Evolutionary conservation across 2,888 invertebrate species (phyloP).

Genomic region (Amphipoea lucens): DNA sequence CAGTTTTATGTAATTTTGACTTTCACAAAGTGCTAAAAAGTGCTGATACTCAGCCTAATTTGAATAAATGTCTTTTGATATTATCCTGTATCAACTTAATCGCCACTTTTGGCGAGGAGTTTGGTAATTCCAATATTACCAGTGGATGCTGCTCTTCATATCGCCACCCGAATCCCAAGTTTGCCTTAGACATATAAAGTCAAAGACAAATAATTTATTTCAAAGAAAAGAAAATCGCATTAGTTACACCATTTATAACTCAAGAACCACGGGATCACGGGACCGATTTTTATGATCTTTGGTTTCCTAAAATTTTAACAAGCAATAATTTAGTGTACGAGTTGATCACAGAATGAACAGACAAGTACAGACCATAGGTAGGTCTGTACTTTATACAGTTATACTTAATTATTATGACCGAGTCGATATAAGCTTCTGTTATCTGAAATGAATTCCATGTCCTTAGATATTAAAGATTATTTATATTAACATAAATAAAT

Average conservation of each 20-base stretch:
- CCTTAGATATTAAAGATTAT: conserved; percentile 23
- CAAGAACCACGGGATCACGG: no score
- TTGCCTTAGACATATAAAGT: neutral
- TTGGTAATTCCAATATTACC: neutral
- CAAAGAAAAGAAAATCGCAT: no score
- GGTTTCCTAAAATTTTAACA: no score
- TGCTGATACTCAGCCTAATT: neutral
- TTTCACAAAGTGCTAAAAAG: neutral
- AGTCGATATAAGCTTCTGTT: conserved; percentile 6
- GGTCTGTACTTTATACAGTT: neutral
- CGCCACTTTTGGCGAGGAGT: neutral
- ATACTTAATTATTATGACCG: neutral
- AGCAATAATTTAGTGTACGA: no score
- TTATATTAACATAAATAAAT: conserved; percentile 50
- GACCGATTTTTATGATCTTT: no score
- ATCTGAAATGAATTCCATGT: conserved; percentile 42
- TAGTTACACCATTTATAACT: no score
- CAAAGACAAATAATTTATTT: no score
- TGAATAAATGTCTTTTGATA: neutral
- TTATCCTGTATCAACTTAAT: neutral
- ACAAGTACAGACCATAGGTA: no score
- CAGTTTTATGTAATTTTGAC: neutral
- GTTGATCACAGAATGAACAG: no score
- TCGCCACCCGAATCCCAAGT: neutral
- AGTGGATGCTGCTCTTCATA: neutral